Percentiles rank a stretch among this genome's conserved stretches.
Conservation (phyloP, 2,113 vertebrate species). For the Perccottus glenii region DNA sequence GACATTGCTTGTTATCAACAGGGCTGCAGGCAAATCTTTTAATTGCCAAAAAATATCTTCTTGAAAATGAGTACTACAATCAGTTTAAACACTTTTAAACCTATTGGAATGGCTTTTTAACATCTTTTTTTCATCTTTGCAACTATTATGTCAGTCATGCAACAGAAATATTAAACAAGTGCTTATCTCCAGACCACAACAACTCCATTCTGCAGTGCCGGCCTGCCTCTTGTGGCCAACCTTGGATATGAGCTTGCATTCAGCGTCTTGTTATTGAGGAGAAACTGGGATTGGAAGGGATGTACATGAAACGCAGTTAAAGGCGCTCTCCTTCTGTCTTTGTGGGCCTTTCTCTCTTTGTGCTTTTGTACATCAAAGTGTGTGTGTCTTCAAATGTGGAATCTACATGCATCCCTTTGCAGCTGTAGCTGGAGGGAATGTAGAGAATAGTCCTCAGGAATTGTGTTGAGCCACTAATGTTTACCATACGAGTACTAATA, state of each 20-base stretch:
- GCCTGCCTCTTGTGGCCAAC: conserved; percentile 28
- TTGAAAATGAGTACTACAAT: no score
- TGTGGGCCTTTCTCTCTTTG: conserved; percentile 19
- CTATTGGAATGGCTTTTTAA: no score
- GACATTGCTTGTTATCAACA: no score
- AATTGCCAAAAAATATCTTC: no score
- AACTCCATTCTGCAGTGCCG: conserved; percentile 12
- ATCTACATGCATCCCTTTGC: conserved; percentile 30
- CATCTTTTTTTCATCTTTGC: conserved; percentile 11
- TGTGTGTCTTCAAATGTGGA: conserved; percentile 23
- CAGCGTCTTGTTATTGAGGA: conserved; percentile 33
- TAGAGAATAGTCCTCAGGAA: conserved; percentile 31
- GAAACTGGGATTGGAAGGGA: conserved; percentile 26
- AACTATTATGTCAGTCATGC: conserved; percentile 41
- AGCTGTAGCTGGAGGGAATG: conserved; percentile 40
- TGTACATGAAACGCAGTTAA: conserved; percentile 53
- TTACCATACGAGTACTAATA: conserved; percentile 65
- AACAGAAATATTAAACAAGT: conserved; percentile 43
- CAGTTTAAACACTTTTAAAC: no score
- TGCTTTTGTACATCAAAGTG: conserved; percentile 59
- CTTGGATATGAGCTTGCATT: conserved; percentile 20
- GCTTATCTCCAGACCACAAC: conserved; percentile 1
- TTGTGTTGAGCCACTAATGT: conserved; percentile 47
- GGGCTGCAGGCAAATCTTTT: no score
- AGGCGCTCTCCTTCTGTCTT: conserved; percentile 27